Conservation (phyloP, 2,797 vertebrate species). For the Malacoctenus gilli region DNA sequence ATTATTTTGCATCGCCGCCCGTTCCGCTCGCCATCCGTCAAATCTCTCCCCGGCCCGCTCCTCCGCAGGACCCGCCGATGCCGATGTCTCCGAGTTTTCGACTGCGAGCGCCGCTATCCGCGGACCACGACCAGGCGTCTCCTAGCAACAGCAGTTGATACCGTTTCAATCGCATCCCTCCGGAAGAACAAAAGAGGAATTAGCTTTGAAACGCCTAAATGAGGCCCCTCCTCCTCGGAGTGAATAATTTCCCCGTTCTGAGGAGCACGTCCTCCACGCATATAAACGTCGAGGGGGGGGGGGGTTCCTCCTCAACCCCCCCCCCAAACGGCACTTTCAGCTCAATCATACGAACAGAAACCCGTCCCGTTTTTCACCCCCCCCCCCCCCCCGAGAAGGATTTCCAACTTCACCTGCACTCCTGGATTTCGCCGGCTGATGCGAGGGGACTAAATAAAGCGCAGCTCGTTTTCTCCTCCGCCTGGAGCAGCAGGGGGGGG, state of each 20-base stretch:
- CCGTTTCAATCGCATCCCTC: slow-evolving; percentile 50
- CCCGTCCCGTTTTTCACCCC: too few relatives aligned
- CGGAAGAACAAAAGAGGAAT: slow-evolving; percentile 67
- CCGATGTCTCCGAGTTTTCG: slow-evolving; percentile 60
- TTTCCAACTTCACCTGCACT: too few relatives aligned
- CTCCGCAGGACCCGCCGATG: slow-evolving; percentile 6
- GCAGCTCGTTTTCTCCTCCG: slow-evolving; percentile 23
- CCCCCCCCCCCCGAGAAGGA: too few relatives aligned
- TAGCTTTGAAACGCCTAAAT: slow-evolving; percentile 64
- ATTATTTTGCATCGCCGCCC: background rate
- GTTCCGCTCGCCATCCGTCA: slow-evolving; percentile 16
- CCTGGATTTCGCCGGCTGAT: slow-evolving; percentile 13
- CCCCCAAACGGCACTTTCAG: too few relatives aligned
- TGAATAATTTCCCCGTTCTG: slow-evolving; percentile 43
- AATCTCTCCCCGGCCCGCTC: slow-evolving; percentile 8
- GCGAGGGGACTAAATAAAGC: slow-evolving; percentile 7
- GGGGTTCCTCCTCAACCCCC: too few relatives aligned
- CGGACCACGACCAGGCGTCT: slow-evolving; percentile 60
- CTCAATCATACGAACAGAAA: too few relatives aligned
- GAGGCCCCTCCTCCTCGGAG: slow-evolving; percentile 45
- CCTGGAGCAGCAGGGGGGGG: slow-evolving; percentile 19
- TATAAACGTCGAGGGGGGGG: too few relatives aligned
- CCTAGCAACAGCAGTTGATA: slow-evolving; percentile 73
- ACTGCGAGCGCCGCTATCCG: slow-evolving; percentile 23
- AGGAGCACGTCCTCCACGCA: slow-evolving; percentile 28